phyloP scores from a whole-genome alignment of 2,113 vertebrate species.

The Spheniscus mendiculus region DNA sequence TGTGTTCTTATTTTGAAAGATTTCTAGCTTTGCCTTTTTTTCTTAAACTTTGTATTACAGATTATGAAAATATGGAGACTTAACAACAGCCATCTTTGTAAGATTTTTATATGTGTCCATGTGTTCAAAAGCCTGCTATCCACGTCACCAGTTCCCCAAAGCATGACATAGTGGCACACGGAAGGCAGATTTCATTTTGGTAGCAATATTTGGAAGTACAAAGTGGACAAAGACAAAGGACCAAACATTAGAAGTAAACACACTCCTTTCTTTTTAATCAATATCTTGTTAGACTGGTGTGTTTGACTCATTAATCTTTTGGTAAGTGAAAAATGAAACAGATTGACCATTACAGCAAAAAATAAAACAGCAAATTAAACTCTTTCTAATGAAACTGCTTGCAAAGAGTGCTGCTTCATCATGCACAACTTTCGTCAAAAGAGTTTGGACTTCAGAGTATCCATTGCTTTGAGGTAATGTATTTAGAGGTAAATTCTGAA shows the following conservation, averaged over 20 bases:
- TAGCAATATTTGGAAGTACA: neutral
- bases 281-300: neutral
- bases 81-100: neutral
- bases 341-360: neutral
- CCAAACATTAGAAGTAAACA: neutral
- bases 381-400: neutral
- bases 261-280: neutral
- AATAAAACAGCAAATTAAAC: conserved; percentile 15
- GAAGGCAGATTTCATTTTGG: neutral
- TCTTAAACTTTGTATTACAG: neutral
- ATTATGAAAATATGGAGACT: neutral
- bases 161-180: accelerated
- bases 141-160: neutral
- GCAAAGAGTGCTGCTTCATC: neutral
- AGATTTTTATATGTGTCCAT: neutral
- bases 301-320: conserved; percentile 15
- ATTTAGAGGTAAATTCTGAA: neutral
- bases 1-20: neutral
- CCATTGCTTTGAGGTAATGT: neutral
- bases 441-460: neutral
- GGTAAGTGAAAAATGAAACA: neutral
- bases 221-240: neutral
- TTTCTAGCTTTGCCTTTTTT: neutral
- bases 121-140: neutral
- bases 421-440: neutral